Percentiles rank a stretch among this genome's conserved stretches.
Evolutionary conservation across 2,113 vertebrate species (phyloP).

Genomic region (Clarias magur): DNA sequence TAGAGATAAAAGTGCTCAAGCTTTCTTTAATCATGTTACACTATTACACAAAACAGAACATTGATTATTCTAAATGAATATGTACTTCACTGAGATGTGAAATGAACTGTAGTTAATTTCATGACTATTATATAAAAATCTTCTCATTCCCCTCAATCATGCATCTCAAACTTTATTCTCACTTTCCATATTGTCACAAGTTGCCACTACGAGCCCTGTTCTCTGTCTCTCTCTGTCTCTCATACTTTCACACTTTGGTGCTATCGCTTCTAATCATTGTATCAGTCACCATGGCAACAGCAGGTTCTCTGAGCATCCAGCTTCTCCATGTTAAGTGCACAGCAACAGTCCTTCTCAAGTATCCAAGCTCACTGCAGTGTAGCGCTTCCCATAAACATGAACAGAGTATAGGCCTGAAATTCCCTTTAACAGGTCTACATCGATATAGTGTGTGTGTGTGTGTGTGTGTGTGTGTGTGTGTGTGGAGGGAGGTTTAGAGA

Average conservation of each 20-base stretch:
- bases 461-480: neutral
- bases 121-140: neutral
- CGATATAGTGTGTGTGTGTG: neutral
- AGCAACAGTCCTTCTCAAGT: slow-evolving; percentile 23
- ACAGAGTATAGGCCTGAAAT: neutral
- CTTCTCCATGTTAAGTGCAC: slow-evolving; percentile 22
- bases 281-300: slow-evolving; percentile 52
- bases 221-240: neutral
- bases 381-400: neutral
- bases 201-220: neutral
- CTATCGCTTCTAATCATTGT: slow-evolving; percentile 35
- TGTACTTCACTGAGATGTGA: neutral
- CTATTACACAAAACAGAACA: neutral
- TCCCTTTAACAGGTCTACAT: neutral
- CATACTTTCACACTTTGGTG: slow-evolving; percentile 5
- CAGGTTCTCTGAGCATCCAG: slow-evolving; percentile 19
- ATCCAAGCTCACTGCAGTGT: slow-evolving; percentile 6
- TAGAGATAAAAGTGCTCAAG: neutral
- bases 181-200: slow-evolving; percentile 22
- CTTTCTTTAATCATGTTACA: neutral
- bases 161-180: slow-evolving; percentile 38
- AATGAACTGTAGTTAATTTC: neutral
- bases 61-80: neutral
- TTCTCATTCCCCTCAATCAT: slow-evolving; percentile 25
- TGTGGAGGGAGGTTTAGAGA: neutral